Evolutionary conservation across 2,888 invertebrate genomes (phyloP).

Genomic region (Ernsta delagoae): DNA sequence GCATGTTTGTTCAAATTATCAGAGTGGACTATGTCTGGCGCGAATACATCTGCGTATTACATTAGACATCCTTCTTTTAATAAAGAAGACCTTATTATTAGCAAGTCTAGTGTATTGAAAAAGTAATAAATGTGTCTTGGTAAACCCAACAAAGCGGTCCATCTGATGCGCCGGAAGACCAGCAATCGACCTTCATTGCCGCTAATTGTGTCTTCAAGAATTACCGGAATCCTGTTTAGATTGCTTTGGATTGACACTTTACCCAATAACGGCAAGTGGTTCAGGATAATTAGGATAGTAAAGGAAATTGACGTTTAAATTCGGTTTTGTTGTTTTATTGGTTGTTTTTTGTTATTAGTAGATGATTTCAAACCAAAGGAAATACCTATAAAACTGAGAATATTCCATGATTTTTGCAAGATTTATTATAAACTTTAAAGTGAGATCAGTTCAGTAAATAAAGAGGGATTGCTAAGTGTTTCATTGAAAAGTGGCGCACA

Average conservation of each 20-base stretch:
- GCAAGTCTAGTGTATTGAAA: not conserved
- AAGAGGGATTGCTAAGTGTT: too few species aligned
- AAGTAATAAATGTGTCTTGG: not conserved
- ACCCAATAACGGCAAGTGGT: not conserved
- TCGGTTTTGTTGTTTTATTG: not conserved
- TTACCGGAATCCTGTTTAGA: conserved; percentile 31
- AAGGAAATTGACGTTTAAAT: not conserved
- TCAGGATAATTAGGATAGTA: not conserved
- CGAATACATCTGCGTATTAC: too few species aligned
- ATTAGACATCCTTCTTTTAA: too few species aligned
- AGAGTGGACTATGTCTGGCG: too few species aligned
- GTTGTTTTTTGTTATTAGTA: too few species aligned
- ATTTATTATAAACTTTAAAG: too few species aligned
- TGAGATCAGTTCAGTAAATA: too few species aligned
- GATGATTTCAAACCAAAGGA: too few species aligned
- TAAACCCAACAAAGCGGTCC: conserved; percentile 16
- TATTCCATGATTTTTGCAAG: too few species aligned
- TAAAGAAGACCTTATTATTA: not conserved
- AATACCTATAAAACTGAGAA: too few species aligned
- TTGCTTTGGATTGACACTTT: conserved; percentile 15
- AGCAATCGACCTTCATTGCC: conserved; percentile 19
- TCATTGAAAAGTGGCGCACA: too few species aligned
- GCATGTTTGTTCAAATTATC: too few species aligned
- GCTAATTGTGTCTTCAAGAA: conserved; percentile 20
- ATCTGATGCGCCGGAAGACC: conserved; percentile 13